Percentiles rank a stretch among this genome's conserved stretches.
These are phyloP conservation scores for Bedellia somnulentella DNA, from an alignment of 2,888 invertebrate species.

Conservation along the genomic window DNA sequence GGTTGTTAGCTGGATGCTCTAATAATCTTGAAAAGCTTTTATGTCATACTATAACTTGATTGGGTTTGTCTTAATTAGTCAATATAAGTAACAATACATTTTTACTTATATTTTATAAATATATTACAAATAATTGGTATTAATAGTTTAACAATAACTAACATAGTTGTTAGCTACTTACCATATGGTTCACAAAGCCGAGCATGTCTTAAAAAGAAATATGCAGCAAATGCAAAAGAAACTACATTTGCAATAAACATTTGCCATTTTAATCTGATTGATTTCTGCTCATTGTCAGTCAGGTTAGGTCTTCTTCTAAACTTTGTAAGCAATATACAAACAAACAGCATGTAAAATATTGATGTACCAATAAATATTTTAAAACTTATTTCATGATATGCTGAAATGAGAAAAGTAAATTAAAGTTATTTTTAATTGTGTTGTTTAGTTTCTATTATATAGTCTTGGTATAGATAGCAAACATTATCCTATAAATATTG, in stretches of 20 bases:
- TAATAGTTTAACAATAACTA: too few relatives aligned
- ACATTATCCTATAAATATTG: too few relatives aligned
- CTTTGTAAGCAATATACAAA: conserved; percentile 70
- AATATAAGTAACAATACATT: too few relatives aligned
- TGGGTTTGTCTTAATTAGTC: too few relatives aligned
- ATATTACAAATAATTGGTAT: too few relatives aligned
- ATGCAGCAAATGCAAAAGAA: conserved; percentile 77
- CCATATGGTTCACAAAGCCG: conserved; percentile 89
- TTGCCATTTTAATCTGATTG: conserved; percentile 77
- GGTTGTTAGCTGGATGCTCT: too few relatives aligned
- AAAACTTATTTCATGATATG: conserved; percentile 84
- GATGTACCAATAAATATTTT: conserved; percentile 84
- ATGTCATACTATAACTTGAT: conserved; percentile 1
- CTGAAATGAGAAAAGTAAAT: conserved; percentile 52
- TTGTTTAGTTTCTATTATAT: too few relatives aligned
- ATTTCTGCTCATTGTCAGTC: conserved; percentile 62
- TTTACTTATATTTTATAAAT: too few relatives aligned
- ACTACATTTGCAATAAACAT: conserved; percentile 72
- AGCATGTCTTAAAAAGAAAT: conserved; percentile 91
- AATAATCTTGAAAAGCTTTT: too few relatives aligned
- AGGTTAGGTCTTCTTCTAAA: conserved; percentile 64
- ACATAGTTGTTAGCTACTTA: too few relatives aligned
- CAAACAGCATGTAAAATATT: conserved; percentile 83
- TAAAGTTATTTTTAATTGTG: too few relatives aligned
- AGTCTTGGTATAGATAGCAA: too few relatives aligned